Percentiles rank a stretch among this genome's conserved stretches.
Conservation (phyloP, 2,888 invertebrate genomes). For the Oeneis ivallda region DNA sequence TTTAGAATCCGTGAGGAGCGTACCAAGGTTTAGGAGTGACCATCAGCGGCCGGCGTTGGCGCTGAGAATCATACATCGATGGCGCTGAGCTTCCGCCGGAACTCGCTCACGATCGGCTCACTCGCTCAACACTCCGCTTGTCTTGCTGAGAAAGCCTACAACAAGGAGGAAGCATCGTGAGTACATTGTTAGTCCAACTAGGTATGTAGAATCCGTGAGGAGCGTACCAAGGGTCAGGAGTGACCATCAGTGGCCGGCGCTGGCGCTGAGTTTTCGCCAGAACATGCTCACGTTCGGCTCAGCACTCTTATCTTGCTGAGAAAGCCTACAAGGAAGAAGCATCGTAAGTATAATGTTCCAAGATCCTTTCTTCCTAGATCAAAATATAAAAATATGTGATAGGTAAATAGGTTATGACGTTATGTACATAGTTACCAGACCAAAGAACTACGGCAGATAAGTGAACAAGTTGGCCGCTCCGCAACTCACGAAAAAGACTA, state of each 20-base stretch:
- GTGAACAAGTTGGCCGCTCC: constrained; percentile 1
- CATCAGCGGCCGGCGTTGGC: constrained; percentile 46
- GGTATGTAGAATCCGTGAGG: constrained; percentile 69
- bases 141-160: constrained; percentile 56
- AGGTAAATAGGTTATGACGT: not conserved
- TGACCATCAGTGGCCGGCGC: constrained; percentile 47
- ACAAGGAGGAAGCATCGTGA: constrained; percentile 50
- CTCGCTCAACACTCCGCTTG: constrained; percentile 61
- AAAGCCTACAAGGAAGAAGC: constrained; percentile 53
- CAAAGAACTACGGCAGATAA: constrained; percentile 4
- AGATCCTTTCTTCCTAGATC: not conserved
- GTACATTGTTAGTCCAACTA: constrained; percentile 41
- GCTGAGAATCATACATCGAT: no score
- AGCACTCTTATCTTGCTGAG: constrained; percentile 58
- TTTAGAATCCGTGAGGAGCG: no score
- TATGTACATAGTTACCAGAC: not conserved
- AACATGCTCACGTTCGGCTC: constrained; percentile 70
- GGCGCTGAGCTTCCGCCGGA: constrained; percentile 59
- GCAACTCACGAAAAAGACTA: not conserved
- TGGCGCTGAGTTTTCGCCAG: constrained; percentile 58
- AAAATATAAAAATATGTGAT: not conserved
- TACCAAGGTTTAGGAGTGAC: constrained; percentile 45
- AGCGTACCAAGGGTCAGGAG: constrained; percentile 53
- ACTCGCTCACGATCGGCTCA: constrained; percentile 65
- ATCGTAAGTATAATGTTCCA: constrained; percentile 36